Evolutionary conservation across 1,140 invertebrate genomes (phyloP).

Genomic region (Copidosoma floridanum): DNA sequence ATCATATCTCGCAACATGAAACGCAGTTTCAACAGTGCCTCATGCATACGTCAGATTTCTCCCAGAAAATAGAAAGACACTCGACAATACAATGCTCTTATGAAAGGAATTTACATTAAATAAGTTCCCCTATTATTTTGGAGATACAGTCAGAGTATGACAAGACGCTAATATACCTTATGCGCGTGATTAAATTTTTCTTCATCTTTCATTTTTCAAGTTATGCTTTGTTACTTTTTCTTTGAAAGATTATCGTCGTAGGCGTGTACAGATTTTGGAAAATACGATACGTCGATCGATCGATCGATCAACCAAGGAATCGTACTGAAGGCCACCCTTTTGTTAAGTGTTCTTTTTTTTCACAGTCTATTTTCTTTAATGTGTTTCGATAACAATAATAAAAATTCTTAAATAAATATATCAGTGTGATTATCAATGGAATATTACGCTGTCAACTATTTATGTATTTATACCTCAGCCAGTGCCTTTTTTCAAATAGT

Average conservation of each 20-base stretch:
- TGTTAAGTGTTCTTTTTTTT: slow-evolving; percentile 40
- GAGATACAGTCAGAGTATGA: slow-evolving; percentile 33
- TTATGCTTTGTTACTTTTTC: background rate
- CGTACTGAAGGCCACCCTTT: slow-evolving; percentile 52
- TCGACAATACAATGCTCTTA: slow-evolving; percentile 37
- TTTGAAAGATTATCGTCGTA: slow-evolving; percentile 28
- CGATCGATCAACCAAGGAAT: slow-evolving; percentile 37
- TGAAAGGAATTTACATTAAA: slow-evolving; percentile 35
- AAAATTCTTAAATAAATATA: slow-evolving; percentile 56
- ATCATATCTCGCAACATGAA: slow-evolving; percentile 20
- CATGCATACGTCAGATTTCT: slow-evolving; percentile 27
- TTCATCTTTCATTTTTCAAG: slow-evolving; percentile 7
- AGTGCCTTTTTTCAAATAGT: slow-evolving; percentile 25
- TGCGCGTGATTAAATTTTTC: slow-evolving; percentile 23
- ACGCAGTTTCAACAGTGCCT: slow-evolving; percentile 26
- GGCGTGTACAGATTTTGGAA: slow-evolving; percentile 21
- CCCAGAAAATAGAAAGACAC: slow-evolving; percentile 45
- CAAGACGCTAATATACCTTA: slow-evolving; percentile 27
- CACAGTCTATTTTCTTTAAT: slow-evolving; percentile 51
- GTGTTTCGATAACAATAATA: slow-evolving; percentile 52
- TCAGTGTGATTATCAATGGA: slow-evolving; percentile 50
- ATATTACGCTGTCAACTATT: slow-evolving; percentile 52
- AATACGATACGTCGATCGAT: slow-evolving; percentile 28
- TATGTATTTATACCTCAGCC: slow-evolving; percentile 28
- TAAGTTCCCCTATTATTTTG: slow-evolving; percentile 27